These are phyloP conservation scores for Lissocephala sabroskyi DNA, from an alignment of 2,888 invertebrate genomes.

Conservation along the genomic window DNA sequence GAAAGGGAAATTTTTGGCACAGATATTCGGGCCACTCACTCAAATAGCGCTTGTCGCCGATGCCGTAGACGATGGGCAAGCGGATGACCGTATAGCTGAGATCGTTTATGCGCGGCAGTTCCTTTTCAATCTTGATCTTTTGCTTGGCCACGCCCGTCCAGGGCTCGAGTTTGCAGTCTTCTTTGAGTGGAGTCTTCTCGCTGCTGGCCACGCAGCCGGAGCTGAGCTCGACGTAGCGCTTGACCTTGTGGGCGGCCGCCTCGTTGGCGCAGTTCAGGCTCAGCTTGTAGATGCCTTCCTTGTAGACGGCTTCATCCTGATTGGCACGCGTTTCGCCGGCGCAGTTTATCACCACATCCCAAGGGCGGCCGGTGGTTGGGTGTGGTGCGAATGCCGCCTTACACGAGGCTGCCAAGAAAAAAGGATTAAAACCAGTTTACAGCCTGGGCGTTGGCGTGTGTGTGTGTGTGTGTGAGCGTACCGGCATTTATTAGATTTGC, in stretches of 20 bases:
- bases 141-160: conserved; percentile 89
- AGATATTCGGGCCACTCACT: conserved; percentile 76
- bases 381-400: conserved; percentile 81
- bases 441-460: background rate
- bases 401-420: conserved; percentile 86
- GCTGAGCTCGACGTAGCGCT: conserved; percentile 87
- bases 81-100: conserved; percentile 86
- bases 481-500: conserved; percentile 92
- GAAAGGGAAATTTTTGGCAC: background rate
- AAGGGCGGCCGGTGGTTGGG: conserved; percentile 74
- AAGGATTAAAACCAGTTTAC: no score
- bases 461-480: conserved; percentile 70
- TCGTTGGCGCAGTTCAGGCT: conserved; percentile 87
- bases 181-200: conserved; percentile 85
- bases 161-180: conserved; percentile 83
- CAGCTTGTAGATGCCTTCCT: conserved; percentile 89
- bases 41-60: conserved; percentile 86
- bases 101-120: conserved; percentile 77
- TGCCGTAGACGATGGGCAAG: conserved; percentile 89
- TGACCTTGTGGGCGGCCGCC: conserved; percentile 80
- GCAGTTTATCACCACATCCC: conserved; percentile 90
- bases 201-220: conserved; percentile 86
- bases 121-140: conserved; percentile 87
- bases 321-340: conserved; percentile 93
- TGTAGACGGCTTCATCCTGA: conserved; percentile 91